Conservation (phyloP, 2,797 vertebrate genomes). For the Phalanger gymnotis region DNA sequence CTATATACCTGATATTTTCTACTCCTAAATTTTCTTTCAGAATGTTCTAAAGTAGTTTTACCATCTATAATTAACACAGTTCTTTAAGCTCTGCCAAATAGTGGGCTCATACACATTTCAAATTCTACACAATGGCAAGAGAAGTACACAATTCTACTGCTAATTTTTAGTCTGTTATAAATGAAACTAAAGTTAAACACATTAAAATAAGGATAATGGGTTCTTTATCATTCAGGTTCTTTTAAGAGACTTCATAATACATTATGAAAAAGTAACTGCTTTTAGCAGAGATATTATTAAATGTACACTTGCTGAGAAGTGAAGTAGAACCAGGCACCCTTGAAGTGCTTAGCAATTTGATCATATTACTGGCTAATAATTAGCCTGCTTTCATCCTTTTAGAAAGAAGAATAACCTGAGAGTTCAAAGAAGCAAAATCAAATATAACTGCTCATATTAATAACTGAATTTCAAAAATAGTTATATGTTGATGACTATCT, state of each 20-base stretch:
- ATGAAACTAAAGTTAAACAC: constrained; percentile 65
- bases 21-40: not conserved
- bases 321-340: constrained; percentile 62
- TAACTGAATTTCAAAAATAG: constrained; percentile 44
- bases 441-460: constrained; percentile 27
- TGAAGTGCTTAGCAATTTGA: constrained; percentile 66
- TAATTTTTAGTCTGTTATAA: constrained; percentile 58
- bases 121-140: constrained; percentile 45
- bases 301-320: constrained; percentile 63
- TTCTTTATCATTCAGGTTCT: constrained; percentile 63
- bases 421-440: constrained; percentile 56
- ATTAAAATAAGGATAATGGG: constrained; percentile 64
- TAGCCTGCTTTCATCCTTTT: constrained; percentile 58
- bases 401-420: constrained; percentile 59
- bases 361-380: constrained; percentile 68
- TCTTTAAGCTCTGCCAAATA: constrained; percentile 30
- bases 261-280: constrained; percentile 61
- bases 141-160: constrained; percentile 14
- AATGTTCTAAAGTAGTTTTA: constrained; percentile 35
- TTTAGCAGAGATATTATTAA: constrained; percentile 73
- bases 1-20: constrained; percentile 1
- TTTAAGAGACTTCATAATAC: constrained; percentile 64
- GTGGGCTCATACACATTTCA: constrained; percentile 22
- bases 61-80: constrained; percentile 33
- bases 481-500: not conserved